Conservation (phyloP, 1,140 invertebrate species). For the Chironomus striatipennis region DNA sequence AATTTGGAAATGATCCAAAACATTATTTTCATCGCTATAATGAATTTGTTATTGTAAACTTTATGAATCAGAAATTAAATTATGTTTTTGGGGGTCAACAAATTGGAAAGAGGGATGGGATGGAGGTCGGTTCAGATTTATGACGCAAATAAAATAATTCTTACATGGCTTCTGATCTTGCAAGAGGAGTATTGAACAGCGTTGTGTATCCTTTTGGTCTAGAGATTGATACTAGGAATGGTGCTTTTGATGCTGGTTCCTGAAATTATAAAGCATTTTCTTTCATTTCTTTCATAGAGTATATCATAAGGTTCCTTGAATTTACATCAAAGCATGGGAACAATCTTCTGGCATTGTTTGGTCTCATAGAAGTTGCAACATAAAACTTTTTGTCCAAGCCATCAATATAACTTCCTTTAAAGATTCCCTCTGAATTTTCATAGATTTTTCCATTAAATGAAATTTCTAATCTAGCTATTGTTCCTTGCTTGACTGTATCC, state of each 20-base stretch:
- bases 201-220: slow-evolving; percentile 50
- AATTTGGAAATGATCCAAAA: slow-evolving; percentile 58
- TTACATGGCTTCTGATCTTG: slow-evolving; percentile 51
- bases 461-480: slow-evolving; percentile 46
- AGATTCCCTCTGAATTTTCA: slow-evolving; percentile 49
- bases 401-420: slow-evolving; percentile 49
- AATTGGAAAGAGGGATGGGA: too few relatives aligned
- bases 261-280: not conserved
- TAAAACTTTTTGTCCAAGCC: slow-evolving; percentile 46
- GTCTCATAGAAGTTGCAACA: slow-evolving; percentile 67
- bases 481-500: slow-evolving; percentile 41
- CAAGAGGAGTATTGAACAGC: slow-evolving; percentile 54
- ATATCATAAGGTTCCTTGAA: too few relatives aligned
- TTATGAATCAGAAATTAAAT: slow-evolving; percentile 1
- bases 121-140: too few relatives aligned
- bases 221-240: slow-evolving; percentile 55
- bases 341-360: slow-evolving; percentile 69
- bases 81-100: too few relatives aligned
- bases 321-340: slow-evolving; percentile 85
- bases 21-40: slow-evolving; percentile 40
- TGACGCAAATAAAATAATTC: too few relatives aligned
- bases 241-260: slow-evolving; percentile 69
- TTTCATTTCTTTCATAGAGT: too few relatives aligned
- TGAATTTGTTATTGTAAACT: slow-evolving; percentile 22
- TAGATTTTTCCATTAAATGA: slow-evolving; percentile 50